Base-by-base conservation (phyloP, 2,888 invertebrate genomes). In the Troglohyphantes excavatus region DNA sequence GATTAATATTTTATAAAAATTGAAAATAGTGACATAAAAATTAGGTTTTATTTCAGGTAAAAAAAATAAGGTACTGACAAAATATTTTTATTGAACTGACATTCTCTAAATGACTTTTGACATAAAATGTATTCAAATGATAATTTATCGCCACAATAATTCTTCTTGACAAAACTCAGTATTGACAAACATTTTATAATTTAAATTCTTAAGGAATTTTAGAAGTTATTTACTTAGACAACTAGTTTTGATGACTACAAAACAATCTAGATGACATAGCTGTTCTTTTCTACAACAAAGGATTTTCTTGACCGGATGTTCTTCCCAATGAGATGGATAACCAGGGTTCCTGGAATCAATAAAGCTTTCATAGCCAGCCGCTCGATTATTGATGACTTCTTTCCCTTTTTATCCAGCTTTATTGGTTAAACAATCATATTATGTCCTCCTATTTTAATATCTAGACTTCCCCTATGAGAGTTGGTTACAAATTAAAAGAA, bases 341-440 rank as follows among this genome's bases (percentile, higher is more conserved):
- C 75, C 78, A 46, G 39, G 68, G 65, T 83, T 73, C 46, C 78
- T 33, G 29, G 59, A 85, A 90, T 90, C 90, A 90, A 90, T 90
- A 90, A 84, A 90, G 83, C 90, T 90, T 90, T 90, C 90, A 84
- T 90, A 84, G 73, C 90, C 90, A 90, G 84, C 83, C 78, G 72
- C 79, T 39, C 63, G 84, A 85, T 90, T 90, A 90, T 90, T 90
- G 90, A 90, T 90, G 90, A 73, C 84, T 90, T 85, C 82, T 68
- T 85, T 68, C 61, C 90, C 84, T 79, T 73, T 53, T 84, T 84
- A 85, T 90, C 85, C 90, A 78, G 67, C 85, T 75, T 90, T 90
- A 90, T 90, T 85, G 90, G 84, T 90, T 90, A 90, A 90, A 90
- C 90, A 90, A 90, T 90, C 90, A 90, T 85, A 82, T 84, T 79